Conservation (phyloP, 2,797 vertebrate species). For the Gallirallus australis region DNA sequence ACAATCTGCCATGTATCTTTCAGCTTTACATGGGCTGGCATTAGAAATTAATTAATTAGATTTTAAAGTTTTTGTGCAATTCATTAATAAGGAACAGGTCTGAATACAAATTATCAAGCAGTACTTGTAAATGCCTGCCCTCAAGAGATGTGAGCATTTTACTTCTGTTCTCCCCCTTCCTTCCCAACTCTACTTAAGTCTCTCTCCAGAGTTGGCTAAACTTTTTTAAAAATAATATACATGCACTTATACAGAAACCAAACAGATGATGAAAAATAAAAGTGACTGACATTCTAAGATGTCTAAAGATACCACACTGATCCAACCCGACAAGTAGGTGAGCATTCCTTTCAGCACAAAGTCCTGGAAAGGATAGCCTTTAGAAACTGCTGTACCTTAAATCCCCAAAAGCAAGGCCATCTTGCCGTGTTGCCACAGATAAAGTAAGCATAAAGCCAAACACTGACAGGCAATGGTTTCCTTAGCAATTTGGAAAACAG, state of each 20-base stretch:
- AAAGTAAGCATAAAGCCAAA: background rate
- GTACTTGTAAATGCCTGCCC: background rate
- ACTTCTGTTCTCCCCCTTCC: background rate
- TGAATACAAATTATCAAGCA: background rate
- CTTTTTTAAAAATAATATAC: background rate
- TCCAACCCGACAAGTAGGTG: constrained; percentile 17
- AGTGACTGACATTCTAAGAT: constrained; percentile 11
- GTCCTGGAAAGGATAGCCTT: background rate
- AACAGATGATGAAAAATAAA: background rate
- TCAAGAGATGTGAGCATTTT: background rate
- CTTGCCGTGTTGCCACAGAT: background rate
- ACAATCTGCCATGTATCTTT: background rate
- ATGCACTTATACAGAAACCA: background rate
- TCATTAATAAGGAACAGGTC: background rate
- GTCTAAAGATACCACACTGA: constrained; percentile 55
- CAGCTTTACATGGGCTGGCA: background rate
- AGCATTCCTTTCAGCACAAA: background rate
- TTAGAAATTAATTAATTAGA: constrained; percentile 11
- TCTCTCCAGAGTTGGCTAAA: background rate
- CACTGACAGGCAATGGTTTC: accelerated
- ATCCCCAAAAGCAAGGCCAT: background rate
- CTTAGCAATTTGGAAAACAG: background rate
- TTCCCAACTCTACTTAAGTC: background rate
- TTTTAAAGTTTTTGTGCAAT: background rate
- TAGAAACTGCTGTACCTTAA: background rate